Conservation (phyloP, 2,113 vertebrate species). For the Indri indri region DNA sequence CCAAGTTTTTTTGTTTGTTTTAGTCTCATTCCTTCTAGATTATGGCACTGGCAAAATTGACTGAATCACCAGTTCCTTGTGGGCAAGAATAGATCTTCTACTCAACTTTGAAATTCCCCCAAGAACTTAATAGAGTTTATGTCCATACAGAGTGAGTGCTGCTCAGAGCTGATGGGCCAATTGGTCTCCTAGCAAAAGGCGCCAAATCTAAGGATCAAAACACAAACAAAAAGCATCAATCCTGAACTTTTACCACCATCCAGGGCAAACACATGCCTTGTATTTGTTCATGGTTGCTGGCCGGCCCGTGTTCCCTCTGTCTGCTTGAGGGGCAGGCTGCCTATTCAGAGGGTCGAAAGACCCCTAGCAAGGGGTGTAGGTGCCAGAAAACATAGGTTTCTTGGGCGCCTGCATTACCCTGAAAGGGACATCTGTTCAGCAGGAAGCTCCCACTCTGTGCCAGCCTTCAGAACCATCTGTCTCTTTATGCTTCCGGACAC, state of each 20-base stretch:
- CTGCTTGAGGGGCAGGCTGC: neutral
- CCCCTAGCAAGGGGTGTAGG: neutral
- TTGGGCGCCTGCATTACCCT: neutral
- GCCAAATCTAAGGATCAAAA: neutral
- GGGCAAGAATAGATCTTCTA: neutral
- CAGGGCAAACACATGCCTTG: neutral
- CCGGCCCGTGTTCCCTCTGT: accelerated
- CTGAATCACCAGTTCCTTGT: neutral
- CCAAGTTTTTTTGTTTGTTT: neutral
- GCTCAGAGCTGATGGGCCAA: neutral
- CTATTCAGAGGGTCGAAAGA: neutral
- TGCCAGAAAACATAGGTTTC: conserved; percentile 6
- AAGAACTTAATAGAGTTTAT: neutral
- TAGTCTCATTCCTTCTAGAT: neutral
- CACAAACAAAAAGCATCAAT: neutral
- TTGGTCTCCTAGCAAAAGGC: neutral
- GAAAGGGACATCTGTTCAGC: conserved; percentile 52
- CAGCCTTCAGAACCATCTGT: conserved; percentile 60
- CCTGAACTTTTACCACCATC: neutral
- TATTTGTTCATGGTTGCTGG: conserved; percentile 17
- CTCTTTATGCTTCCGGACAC: conserved; percentile 18
- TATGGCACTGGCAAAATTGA: neutral
- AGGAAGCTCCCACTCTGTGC: neutral
- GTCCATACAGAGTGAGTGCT: neutral
- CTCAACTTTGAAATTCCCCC: neutral